Base-by-base conservation (phyloP, 2,888 invertebrate genomes). In the Agapetus fuscipes region DNA sequence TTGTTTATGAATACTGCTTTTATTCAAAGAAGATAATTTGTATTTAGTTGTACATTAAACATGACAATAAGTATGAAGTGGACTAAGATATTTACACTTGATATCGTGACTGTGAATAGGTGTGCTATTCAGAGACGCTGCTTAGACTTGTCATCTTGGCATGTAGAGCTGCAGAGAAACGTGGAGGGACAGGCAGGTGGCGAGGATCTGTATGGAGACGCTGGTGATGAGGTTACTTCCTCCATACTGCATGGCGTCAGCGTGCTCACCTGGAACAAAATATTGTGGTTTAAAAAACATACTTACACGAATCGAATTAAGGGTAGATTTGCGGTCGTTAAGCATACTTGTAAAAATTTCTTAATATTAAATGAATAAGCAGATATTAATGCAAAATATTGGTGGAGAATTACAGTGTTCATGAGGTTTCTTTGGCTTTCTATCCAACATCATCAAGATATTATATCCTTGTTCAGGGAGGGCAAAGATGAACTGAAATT, bases 181-280 rank as follows among this genome's bases (percentile, higher is more conserved):
- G 20, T 20, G 20, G 5, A 20, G 20, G 5, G 20, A 6, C 20
- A 20, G 5, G 9, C 20, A 20, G 20, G 9, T 6, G 20, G 9
- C 9, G 5, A 20, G 5, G 5, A 20, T 9, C 20, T 20, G 20
- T 4, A 9, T 9, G 9, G 20, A 20, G 20, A 20, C 9, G 20
- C 20, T 6, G 20, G 5, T 20, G 9, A 20, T 4, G 5, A 20
- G 4, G 20, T 20, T 20, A 9, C 20, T 6, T 6, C 35, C 43
- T 2, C 48, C 48, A 26, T 48, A 48, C 34, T 48, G 48, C 48
- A 48, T 48, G 29, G 48, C 48, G 33, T 48, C 48, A 9, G 48
- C 48, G 34, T 48, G 48, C 34, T 48, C 48, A 12, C 48, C 48
- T 46, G 27, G 17, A 39, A 43, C n/a, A 30, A 28, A 12, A 27